Conservation (phyloP, 2,113 vertebrate genomes). For the Pseudorhombus dupliciocellatus region DNA sequence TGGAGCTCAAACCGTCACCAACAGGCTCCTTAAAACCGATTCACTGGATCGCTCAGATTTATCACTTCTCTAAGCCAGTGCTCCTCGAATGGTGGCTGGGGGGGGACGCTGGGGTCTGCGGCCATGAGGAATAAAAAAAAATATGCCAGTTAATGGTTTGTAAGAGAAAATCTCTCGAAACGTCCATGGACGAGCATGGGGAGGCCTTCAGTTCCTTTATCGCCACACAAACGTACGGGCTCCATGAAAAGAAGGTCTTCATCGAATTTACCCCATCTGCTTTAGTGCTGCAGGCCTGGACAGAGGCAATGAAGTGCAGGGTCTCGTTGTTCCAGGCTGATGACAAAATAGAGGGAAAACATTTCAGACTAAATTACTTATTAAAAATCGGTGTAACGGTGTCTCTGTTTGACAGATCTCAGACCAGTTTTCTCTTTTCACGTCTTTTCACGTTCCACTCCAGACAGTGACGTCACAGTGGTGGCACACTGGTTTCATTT, state of each 20-base stretch:
- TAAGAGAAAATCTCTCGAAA: background rate
- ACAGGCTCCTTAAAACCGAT: no score
- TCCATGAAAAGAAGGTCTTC: no score
- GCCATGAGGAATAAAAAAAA: background rate
- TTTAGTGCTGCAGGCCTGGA: no score
- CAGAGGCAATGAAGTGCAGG: no score
- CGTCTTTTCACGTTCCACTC: background rate
- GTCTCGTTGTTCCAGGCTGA: background rate
- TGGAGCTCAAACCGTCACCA: no score
- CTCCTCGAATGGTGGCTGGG: no score
- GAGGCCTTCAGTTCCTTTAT: conserved; percentile 21
- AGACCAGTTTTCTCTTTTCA: background rate
- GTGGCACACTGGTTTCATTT: no score
- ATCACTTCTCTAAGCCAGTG: no score
- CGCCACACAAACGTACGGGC: conserved; percentile 19
- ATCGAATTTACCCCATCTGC: no score
- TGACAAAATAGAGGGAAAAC: background rate
- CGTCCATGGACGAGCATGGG: background rate
- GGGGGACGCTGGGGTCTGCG: no score
- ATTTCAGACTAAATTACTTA: background rate
- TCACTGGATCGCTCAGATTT: no score
- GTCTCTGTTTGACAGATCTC: background rate
- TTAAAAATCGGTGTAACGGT: background rate
- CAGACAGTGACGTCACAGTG: background rate
- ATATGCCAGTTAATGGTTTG: background rate